Base-by-base conservation (phyloP, 2,113 vertebrate genomes). In the Bucco capensis region DNA sequence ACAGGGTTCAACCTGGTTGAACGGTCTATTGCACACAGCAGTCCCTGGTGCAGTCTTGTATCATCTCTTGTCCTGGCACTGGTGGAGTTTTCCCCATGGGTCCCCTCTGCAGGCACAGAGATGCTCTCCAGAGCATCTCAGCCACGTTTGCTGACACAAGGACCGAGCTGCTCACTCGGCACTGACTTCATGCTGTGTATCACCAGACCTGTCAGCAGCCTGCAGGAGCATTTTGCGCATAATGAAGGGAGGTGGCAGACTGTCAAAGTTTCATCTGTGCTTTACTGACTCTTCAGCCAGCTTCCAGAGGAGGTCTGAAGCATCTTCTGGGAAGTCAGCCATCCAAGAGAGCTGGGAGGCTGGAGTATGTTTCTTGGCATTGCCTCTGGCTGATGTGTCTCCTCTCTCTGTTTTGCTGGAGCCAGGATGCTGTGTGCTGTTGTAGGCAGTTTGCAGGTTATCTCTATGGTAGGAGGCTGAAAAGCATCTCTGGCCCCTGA, bases 291-390 rank as follows among this genome's bases (percentile, higher is more conserved):
- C 58, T 31, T 31, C 69, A 86, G 66, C 38, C 86, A 65, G 88
- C 44, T 60, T 87, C 82, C 78, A 57, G 72, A 70, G 75, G 72
- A 47, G 38, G 42, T 61, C 53, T 93, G 77, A 44, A 47, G 50
- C 51, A 83, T 92, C 90, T 93, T 74, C 84, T 91, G 93, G 96
- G 92, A 93, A 85, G 69, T 6, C 5, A 3, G 93, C 90, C 90
- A 89, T 81, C 65, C 5, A 10, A 83, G 74, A 64, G 65, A 86
- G 64, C 38, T 76, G 60, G 60, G 82, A 66, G 61, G 25, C 47
- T 84, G 42, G 53, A 74, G 7, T 9, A 18, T 33, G 54, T 86
- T 74, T 38, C 38, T 35, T 88, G 66, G 75, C 86, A 86, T 40
- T 33, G 54, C 33, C 40, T 64, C 35, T 7, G 72, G 69, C 74